Conservation (phyloP, 2,797 vertebrate genomes). For the Acanthurus tractus region DNA sequence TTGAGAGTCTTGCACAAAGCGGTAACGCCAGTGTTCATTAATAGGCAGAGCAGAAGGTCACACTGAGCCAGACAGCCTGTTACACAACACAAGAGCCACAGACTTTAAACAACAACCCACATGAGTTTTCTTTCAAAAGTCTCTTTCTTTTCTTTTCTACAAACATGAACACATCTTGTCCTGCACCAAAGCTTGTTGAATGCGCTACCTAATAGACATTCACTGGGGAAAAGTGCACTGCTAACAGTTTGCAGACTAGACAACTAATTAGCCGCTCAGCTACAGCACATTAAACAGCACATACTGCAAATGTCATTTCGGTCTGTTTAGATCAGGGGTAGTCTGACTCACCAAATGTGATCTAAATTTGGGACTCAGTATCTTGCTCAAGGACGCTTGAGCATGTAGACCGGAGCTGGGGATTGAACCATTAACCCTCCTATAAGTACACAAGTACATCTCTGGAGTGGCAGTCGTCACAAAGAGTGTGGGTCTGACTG, state of each 20-base stretch:
- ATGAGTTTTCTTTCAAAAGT: not conserved
- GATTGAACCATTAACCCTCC: no score
- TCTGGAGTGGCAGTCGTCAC: no score
- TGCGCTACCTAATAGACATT: not conserved
- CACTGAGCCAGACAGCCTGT: not conserved
- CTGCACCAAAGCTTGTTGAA: not conserved
- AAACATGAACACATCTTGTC: constrained; percentile 2
- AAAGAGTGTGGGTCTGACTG: no score
- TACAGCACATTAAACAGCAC: not conserved
- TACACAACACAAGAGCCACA: not conserved
- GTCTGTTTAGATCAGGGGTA: constrained; percentile 1
- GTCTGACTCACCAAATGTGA: no score
- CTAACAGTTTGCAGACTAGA: not conserved
- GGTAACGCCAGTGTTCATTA: no score
- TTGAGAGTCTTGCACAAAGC: not conserved
- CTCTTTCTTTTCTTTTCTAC: constrained; percentile 2
- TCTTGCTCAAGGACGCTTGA: no score
- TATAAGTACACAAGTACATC: no score
- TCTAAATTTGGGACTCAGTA: no score
- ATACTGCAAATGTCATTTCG: not conserved
- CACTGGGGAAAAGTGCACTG: not conserved
- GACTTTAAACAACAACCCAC: not conserved
- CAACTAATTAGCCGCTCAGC: not conserved
- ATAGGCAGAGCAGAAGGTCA: not conserved
- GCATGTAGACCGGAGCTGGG: no score